Evolutionary conservation across 2,113 vertebrate species (phyloP).

Genomic region (Triplophysa tibetana): DNA sequence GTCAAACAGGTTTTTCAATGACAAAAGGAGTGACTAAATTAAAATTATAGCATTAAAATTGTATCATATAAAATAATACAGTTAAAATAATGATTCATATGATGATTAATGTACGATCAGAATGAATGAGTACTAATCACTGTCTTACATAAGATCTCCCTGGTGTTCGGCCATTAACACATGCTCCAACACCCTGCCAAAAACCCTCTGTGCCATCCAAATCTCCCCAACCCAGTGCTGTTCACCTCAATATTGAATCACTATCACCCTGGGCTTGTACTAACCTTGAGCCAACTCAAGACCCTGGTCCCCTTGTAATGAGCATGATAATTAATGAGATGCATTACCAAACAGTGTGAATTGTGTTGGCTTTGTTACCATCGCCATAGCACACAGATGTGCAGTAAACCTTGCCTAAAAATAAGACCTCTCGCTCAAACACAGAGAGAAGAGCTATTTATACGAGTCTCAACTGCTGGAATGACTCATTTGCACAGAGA

Average conservation of each 20-base stretch:
- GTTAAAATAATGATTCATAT: background rate
- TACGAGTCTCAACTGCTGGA: slow-evolving; percentile 21
- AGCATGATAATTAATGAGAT: slow-evolving; percentile 43
- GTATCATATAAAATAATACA: background rate
- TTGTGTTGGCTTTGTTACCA: slow-evolving; percentile 49
- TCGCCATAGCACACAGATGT: slow-evolving; percentile 37
- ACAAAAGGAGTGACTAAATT: too few relatives aligned
- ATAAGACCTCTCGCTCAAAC: slow-evolving; percentile 52
- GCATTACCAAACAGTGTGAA: slow-evolving; percentile 42
- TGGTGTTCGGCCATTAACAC: slow-evolving; percentile 22
- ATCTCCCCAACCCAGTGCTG: slow-evolving; percentile 35
- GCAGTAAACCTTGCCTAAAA: slow-evolving; percentile 39
- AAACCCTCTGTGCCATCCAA: slow-evolving; percentile 33
- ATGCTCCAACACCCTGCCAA: slow-evolving; percentile 32
- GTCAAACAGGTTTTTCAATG: too few relatives aligned
- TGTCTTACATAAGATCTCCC: background rate
- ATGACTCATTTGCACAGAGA: slow-evolving; percentile 35
- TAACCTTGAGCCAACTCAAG: slow-evolving; percentile 43
- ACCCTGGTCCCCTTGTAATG: slow-evolving; percentile 31
- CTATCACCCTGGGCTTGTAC: slow-evolving; percentile 42
- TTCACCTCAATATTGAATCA: slow-evolving; percentile 32
- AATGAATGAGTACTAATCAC: slow-evolving; percentile 11
- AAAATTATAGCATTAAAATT: background rate
- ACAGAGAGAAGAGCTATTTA: slow-evolving; percentile 17
- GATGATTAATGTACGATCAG: background rate